Evolutionary conservation across 2,113 vertebrate species (phyloP).

Genomic region (Crotalus viridis): DNA sequence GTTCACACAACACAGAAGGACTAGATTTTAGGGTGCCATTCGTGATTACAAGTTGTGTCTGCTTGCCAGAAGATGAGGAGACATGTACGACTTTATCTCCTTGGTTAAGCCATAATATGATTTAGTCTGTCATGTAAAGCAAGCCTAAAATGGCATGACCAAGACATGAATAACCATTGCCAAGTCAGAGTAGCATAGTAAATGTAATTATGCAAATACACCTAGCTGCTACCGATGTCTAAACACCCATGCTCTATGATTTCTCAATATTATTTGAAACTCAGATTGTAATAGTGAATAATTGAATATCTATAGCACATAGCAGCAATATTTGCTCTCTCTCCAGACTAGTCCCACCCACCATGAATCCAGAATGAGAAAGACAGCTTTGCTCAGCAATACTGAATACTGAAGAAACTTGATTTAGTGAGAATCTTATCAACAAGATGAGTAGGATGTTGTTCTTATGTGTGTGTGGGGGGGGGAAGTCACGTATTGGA

Average conservation of each 20-base stretch:
- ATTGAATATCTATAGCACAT: neutral
- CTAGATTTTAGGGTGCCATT: neutral
- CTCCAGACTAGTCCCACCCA: neutral
- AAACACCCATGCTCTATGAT: neutral
- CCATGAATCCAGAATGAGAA: neutral
- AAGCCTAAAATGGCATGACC: neutral
- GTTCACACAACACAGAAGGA: neutral
- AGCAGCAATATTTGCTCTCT: neutral
- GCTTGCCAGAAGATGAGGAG: neutral
- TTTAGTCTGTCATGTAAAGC: neutral
- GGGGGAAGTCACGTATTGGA: neutral
- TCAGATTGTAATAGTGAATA: neutral
- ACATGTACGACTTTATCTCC: neutral
- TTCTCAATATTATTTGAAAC: conserved; percentile 6
- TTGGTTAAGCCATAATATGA: neutral
- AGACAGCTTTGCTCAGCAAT: conserved; percentile 12
- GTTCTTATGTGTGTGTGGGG: neutral
- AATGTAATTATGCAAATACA: neutral
- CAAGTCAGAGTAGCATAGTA: neutral
- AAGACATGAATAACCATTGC: neutral
- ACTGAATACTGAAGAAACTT: neutral
- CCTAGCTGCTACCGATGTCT: neutral
- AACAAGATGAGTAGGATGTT: neutral
- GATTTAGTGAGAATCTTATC: neutral
- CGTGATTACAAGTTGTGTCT: neutral